Conservation (phyloP, 2,797 vertebrate species). For the Gambelia wislizenii region DNA sequence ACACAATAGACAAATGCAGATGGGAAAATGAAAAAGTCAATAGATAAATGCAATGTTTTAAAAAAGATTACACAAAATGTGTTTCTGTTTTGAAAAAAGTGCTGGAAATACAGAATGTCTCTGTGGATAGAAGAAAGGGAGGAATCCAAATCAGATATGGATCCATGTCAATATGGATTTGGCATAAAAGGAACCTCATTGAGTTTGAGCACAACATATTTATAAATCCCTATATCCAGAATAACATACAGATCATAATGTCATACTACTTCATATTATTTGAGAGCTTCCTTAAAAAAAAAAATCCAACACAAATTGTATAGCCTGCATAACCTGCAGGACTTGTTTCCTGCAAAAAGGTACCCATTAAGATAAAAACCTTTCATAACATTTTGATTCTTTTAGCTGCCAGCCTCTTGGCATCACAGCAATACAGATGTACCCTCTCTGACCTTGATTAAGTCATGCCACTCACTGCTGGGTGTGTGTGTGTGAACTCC, state of each 20-base stretch:
- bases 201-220: neutral
- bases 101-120: neutral
- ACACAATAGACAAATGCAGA: no score
- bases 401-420: constrained; percentile 12
- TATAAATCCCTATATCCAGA: neutral
- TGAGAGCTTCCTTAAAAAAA: neutral
- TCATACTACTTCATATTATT: constrained; percentile 4
- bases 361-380: constrained; percentile 1
- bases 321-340: neutral
- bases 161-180: neutral
- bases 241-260: constrained; percentile 3
- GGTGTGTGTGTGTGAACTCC: constrained; percentile 24
- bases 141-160: neutral
- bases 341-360: neutral
- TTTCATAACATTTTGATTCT: constrained; percentile 26
- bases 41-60: no score
- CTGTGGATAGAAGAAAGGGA: neutral
- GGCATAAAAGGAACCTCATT: neutral
- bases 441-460: constrained; percentile 36
- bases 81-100: no score
- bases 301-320: neutral
- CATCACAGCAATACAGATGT: constrained; percentile 7
- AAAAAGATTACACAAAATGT: no score
- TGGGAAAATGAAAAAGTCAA: no score
- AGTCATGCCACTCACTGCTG: constrained; percentile 49